A percentile compares a stretch with the other conserved stretches of the same genome.
phyloP scores from a whole-genome alignment of 2,888 invertebrate species.

The Tetragnatha montana region DNA sequence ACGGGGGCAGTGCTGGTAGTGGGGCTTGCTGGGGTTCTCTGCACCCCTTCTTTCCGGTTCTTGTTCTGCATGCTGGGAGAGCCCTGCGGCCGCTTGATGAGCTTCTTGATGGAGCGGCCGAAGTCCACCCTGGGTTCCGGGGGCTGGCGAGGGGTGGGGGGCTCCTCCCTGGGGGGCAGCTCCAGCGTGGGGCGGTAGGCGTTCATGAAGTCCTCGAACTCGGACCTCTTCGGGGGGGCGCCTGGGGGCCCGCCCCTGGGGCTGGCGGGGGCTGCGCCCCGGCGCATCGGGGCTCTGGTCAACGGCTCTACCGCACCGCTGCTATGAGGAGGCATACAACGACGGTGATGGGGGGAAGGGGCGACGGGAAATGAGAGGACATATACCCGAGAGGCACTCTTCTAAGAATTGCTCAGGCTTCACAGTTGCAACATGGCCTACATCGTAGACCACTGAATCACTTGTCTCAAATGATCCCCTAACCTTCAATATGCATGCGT shows the following conservation, averaged over 20 bases:
- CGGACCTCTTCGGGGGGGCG: constrained; percentile 55
- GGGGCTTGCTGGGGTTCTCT: constrained; percentile 42
- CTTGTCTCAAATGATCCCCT: too few relatives aligned
- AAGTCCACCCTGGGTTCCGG: constrained; percentile 58
- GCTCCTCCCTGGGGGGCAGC: constrained; percentile 16
- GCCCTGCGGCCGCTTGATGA: constrained; percentile 53
- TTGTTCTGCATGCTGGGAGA: constrained; percentile 44
- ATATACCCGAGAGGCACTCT: not conserved
- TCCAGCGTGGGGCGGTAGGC: constrained; percentile 65
- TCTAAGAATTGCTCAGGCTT: not conserved
- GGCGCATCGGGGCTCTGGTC: constrained; percentile 58
- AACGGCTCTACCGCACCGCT: constrained; percentile 42
- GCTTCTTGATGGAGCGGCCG: constrained; percentile 62
- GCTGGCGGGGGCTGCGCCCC: constrained; percentile 53
- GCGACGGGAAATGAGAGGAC: not conserved
- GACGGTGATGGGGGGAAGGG: not conserved
- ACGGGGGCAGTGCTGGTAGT: constrained; percentile 5
- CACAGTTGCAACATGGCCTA: too few relatives aligned
- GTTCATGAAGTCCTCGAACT: constrained; percentile 68
- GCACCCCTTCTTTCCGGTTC: constrained; percentile 54
- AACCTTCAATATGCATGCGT: too few relatives aligned
- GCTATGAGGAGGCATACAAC: constrained; percentile 69
- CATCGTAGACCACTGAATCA: too few relatives aligned
- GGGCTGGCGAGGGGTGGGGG: constrained; percentile 5
- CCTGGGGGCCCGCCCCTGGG: constrained; percentile 60